Conservation (phyloP, 2,888 invertebrate species). For the Bellardia pandia region DNA sequence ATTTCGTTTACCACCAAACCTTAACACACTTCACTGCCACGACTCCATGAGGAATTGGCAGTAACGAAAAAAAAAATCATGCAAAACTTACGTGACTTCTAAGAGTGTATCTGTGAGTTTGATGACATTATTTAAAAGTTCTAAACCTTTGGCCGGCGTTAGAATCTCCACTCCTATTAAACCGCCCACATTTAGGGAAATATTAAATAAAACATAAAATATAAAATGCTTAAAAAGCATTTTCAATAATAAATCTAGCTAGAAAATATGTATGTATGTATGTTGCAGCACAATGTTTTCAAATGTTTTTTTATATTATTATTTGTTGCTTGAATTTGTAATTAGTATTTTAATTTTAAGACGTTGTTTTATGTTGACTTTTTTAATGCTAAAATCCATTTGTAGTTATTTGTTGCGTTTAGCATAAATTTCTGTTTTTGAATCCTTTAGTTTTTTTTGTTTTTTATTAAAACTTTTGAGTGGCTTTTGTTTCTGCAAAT, state of each 20-base stretch:
- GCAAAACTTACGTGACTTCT: conserved; percentile 58
- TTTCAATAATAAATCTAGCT: background rate
- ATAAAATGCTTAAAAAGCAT: conserved; percentile 52
- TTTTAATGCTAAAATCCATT: background rate
- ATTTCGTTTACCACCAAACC: background rate
- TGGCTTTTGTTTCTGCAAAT: background rate
- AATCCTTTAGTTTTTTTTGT: background rate
- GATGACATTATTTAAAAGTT: conserved; percentile 27
- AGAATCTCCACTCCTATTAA: background rate
- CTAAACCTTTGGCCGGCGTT: background rate
- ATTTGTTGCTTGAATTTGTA: background rate
- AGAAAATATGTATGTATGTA: too few species aligned
- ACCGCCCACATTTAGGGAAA: background rate
- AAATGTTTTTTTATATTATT: too few species aligned
- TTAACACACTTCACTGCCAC: background rate
- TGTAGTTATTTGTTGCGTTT: background rate
- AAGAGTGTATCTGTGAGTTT: conserved; percentile 41
- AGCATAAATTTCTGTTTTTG: background rate
- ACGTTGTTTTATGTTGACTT: background rate
- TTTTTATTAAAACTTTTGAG: background rate
- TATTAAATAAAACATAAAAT: conserved; percentile 3
- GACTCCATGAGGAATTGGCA: background rate
- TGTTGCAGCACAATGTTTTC: too few species aligned
- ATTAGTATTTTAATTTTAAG: background rate
- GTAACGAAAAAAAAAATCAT: background rate